Conservation (phyloP, 53 echinoderm and acorn worm species). For the Arbacia lixula region DNA sequence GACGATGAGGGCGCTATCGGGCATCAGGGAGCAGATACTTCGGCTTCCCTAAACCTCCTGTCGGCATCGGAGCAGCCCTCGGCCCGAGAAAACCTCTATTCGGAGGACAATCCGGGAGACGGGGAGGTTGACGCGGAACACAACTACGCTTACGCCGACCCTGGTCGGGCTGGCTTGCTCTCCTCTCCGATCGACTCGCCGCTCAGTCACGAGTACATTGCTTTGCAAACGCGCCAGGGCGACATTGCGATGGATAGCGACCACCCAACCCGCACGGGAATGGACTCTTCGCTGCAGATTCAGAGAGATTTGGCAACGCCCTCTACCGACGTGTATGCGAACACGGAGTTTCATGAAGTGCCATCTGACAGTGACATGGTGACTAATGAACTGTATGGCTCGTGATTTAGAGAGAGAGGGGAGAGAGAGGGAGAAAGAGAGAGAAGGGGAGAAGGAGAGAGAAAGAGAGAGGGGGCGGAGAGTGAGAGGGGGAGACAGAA, state of each 20-base stretch:
- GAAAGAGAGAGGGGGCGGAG: neutral
- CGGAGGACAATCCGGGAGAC: no score
- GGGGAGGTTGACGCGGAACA: no score
- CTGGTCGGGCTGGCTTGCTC: neutral
- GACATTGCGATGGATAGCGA: no score
- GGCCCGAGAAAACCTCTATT: no score
- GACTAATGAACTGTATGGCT: constrained; percentile 15
- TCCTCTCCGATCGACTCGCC: neutral
- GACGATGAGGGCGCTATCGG: no score
- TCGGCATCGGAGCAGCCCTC: no score
- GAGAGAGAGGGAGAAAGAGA: neutral
- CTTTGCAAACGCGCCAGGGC: no score
- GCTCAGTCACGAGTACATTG: constrained; percentile 9
- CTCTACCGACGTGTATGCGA: constrained; percentile 1
- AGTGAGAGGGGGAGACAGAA: neutral
- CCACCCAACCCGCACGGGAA: no score
- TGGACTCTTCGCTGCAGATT: no score
- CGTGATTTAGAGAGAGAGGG: neutral
- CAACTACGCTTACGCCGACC: neutral
- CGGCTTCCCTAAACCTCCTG: no score
- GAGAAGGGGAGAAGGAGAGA: neutral
- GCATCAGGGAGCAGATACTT: no score
- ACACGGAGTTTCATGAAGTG: constrained; percentile 31
- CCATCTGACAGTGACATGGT: neutral
- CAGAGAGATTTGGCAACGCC: no score